Percentiles rank a stretch among this genome's conserved stretches.
phyloP scores from a whole-genome alignment of 2,888 invertebrate genomes.

The Pemphredon lugubris region DNA sequence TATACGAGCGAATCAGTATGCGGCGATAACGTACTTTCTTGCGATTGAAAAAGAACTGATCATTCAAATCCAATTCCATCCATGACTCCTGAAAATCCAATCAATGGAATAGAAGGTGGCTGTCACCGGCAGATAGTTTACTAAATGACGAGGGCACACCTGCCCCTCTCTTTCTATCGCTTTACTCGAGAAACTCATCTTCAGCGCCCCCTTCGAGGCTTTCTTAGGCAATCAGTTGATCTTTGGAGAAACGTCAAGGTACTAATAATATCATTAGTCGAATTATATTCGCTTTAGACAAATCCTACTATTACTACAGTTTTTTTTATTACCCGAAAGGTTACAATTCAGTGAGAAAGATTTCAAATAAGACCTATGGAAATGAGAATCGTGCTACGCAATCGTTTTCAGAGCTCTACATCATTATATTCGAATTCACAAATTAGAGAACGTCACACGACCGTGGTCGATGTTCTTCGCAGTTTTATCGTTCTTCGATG shows the following conservation, averaged over 20 bases:
- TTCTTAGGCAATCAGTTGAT: constrained; percentile 24
- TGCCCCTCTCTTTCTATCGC: constrained; percentile 11
- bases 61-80: constrained; percentile 68
- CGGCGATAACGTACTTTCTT: constrained; percentile 26
- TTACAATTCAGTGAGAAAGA: too few relatives aligned
- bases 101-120: constrained; percentile 68
- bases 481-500: too few relatives aligned
- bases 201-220: background rate
- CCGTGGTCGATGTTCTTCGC: too few relatives aligned
- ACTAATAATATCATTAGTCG: background rate
- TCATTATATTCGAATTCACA: too few relatives aligned
- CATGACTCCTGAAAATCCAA: constrained; percentile 69
- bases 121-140: constrained; percentile 72
- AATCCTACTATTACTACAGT: too few relatives aligned
- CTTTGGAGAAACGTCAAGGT: constrained; percentile 8
- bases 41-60: constrained; percentile 50
- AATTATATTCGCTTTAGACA: too few relatives aligned
- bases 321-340: too few relatives aligned
- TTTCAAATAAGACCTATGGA: too few relatives aligned
- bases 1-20: constrained; percentile 23
- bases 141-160: constrained; percentile 61
- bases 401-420: too few relatives aligned
- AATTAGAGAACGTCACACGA: too few relatives aligned
- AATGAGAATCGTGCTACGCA: too few relatives aligned
- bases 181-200: constrained; percentile 12